Evolutionary conservation across 2,888 invertebrate genomes (phyloP).

Genomic region (Stratiomys singularior): DNA sequence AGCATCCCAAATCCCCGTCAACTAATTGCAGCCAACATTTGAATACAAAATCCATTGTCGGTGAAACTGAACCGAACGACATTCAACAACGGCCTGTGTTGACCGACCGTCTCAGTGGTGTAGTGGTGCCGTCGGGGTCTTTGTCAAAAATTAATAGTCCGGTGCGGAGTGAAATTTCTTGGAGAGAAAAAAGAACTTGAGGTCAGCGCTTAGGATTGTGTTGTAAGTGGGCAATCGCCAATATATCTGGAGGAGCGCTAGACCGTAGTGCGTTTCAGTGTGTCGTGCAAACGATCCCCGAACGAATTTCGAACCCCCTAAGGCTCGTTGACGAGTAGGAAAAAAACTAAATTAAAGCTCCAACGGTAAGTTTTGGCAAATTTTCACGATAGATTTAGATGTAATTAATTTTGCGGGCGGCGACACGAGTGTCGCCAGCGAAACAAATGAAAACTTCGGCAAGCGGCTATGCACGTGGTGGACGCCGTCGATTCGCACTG

Average conservation of each 20-base stretch:
- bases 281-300: not conserved
- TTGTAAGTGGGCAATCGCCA: not conserved
- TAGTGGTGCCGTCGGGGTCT: constrained; percentile 48
- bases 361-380: constrained; percentile 15
- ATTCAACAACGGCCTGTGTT: constrained; percentile 30
- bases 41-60: not conserved
- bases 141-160: constrained; percentile 48
- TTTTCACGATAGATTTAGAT: not conserved
- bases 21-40: not conserved
- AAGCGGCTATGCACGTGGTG: constrained; percentile 30
- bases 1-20: not conserved
- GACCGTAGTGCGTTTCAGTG: constrained; percentile 6
- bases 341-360: not conserved
- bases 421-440: not conserved
- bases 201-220: not conserved
- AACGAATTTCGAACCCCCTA: not conserved
- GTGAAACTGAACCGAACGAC: constrained; percentile 5
- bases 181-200: constrained; percentile 9
- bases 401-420: not conserved
- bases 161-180: constrained; percentile 41
- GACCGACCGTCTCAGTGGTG: constrained; percentile 28
- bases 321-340: not conserved
- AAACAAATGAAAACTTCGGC: constrained; percentile 15
- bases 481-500: not conserved
- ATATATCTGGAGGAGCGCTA: not conserved